Base-by-base conservation (phyloP, 1,140 invertebrate species). In the Acromyrmex echinatior region DNA sequence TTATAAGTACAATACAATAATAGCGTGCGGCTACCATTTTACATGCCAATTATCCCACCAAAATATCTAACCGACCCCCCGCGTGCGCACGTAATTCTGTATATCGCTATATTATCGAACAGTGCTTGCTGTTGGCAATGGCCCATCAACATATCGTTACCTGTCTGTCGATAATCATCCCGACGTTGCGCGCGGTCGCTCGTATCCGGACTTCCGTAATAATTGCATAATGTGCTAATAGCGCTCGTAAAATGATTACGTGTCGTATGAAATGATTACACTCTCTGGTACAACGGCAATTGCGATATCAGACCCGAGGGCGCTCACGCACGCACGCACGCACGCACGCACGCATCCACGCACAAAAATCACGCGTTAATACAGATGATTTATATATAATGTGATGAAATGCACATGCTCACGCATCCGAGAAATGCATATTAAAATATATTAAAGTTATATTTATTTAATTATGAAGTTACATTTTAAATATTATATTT, bases 191-290 rank as follows among this genome's bases (percentile, higher is more conserved):
- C 80, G 80, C 80, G 66, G 66, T 58, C 80, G 70, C 49, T 80
- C 63, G 49, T 70, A 74, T 74, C 71, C 80, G 80, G 80, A 84
- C 80, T 84, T 84, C 39, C 80, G 80, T 84, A 84, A 84, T 84
- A 84, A 84, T 84, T 84, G 80, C 80, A 76, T 84, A 84, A 84
- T 84, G 80, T 63, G 80, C 70, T 84, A 84, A 84, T 84, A 84
- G 80, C 80, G 56, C 70, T 76, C 80, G 80, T 84, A 84, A 84
- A 84, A 84, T 84, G 80, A 51, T 84, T 76, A 84, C 70, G 70
- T 53, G 80, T 84, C 80, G 31, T 76, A 84, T 84, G 80, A 84
- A 84, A 84, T 84, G 70, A 84, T 84, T 74, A 84, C 71, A 84
- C 56, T 62, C 35, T 14, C 21, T 7, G 51, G 56, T 45, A 35